These are phyloP conservation scores for Heliconius himera DNA, from an alignment of 1,140 invertebrate genomes.

Conservation along the genomic window DNA sequence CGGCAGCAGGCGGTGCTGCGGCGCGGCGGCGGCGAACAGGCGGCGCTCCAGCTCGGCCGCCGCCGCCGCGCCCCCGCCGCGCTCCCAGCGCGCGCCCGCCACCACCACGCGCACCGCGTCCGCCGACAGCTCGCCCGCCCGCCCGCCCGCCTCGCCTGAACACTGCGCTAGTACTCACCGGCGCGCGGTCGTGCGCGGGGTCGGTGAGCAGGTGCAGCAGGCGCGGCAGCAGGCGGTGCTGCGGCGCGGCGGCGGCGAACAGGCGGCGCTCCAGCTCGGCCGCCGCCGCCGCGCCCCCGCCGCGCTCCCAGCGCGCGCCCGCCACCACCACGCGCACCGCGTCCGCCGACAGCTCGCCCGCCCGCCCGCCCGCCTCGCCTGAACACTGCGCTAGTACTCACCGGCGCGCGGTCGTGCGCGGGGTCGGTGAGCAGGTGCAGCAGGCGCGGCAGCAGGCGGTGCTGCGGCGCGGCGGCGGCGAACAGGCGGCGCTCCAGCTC, in stretches of 20 bases:
- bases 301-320: slow-evolving; percentile 68
- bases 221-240: slow-evolving; percentile 69
- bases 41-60: slow-evolving; percentile 65
- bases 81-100: slow-evolving; percentile 69
- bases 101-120: slow-evolving; percentile 62
- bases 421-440: slow-evolving; percentile 61
- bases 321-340: slow-evolving; percentile 64
- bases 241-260: slow-evolving; percentile 64
- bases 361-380: slow-evolving; percentile 42
- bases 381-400: no score
- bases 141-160: slow-evolving; percentile 39
- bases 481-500: slow-evolving; percentile 67
- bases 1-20: slow-evolving; percentile 71
- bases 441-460: slow-evolving; percentile 69
- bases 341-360: slow-evolving; percentile 55
- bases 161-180: no score
- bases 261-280: slow-evolving; percentile 64
- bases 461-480: slow-evolving; percentile 63
- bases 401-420: slow-evolving; percentile 29
- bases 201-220: slow-evolving; percentile 64
- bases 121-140: slow-evolving; percentile 55
- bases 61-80: slow-evolving; percentile 46
- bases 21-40: slow-evolving; percentile 62
- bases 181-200: slow-evolving; percentile 35
- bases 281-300: slow-evolving; percentile 49